Evolutionary conservation across 2,888 invertebrate genomes (phyloP), one percentile per base, ranked within the genome.

Genomic region (Hesperia comma): DNA sequence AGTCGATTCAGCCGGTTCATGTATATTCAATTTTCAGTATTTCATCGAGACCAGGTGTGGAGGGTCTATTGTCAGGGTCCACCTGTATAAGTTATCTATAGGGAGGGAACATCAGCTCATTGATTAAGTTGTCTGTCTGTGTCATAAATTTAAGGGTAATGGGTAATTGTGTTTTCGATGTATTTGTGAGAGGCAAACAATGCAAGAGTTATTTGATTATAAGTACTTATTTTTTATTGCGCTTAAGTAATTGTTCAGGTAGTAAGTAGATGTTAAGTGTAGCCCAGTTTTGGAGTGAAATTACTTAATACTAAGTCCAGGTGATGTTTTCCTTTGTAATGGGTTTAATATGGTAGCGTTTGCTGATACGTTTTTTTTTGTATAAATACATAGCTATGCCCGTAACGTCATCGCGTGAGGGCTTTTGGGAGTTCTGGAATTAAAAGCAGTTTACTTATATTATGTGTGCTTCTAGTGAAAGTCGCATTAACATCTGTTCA

Each of bases 91-190:
- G 49, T 49, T 49, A 49, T 49, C 17, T 46, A 19, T 0, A 49
- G 49, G 19, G 8, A 49, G 49, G 10, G 1, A 49, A 19, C 19
- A 19, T 7, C 32, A 53, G 4, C 41, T 26, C 21, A 64, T 64
- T 51, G 57, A 64, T 64, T 64, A 64, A 58, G 64, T 32, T 64
- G 57, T 64, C 57, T 14, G 14, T 53, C 10, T 17, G 41, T 19
- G 19, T 58, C 19, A 64, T 64, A 63, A 56, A 63, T 64, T 64
- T 40, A 14, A 53, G n/a, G 37, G 21, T 58, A 41, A 63, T 53
- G 53, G 26, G 53, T 32, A 53, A 53, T 53, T 53, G 26, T 32
- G 53, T 14, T 53, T 32, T 32, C 26, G 32, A 49, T 19, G 49
- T 21, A 12, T 49, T 49, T 19, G 17, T 46, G 49, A 49, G 19